A percentile compares a stretch with the other conserved stretches of the same genome.
Evolutionary conservation across 1,140 invertebrate genomes (phyloP).

Genomic region (Batillaria attramentaria): DNA sequence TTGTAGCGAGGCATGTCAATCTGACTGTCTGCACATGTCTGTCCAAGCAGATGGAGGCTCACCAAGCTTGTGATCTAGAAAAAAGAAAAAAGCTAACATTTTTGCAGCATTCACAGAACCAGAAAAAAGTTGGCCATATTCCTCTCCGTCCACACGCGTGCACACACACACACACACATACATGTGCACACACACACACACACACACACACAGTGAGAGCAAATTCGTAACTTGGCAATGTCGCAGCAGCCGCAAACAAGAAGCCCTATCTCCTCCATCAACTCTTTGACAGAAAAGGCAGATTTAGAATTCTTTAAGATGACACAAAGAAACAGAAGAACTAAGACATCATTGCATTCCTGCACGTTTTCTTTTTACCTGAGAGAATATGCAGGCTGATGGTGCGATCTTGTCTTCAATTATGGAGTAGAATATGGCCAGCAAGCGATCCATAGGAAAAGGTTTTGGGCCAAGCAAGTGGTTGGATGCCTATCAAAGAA

Average conservation of each 20-base stretch:
- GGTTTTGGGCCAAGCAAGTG: constrained; percentile 82
- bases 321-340: not conserved
- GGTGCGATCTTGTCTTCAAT: constrained; percentile 86
- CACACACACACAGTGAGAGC: too few relatives aligned
- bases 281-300: too few relatives aligned
- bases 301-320: too few relatives aligned
- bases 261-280: too few relatives aligned
- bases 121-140: too few relatives aligned
- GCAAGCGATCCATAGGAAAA: constrained; percentile 86
- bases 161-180: too few relatives aligned
- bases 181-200: too few relatives aligned
- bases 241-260: too few relatives aligned
- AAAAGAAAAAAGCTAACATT: constrained; percentile 20
- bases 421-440: constrained; percentile 94
- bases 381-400: constrained; percentile 81
- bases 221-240: too few relatives aligned
- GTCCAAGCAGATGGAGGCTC: constrained; percentile 69
- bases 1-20: constrained; percentile 73
- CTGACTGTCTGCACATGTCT: constrained; percentile 67
- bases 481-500: constrained; percentile 61
- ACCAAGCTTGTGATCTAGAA: constrained; percentile 72
- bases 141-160: too few relatives aligned
- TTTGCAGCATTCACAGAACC: not conserved
- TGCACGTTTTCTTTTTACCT: too few relatives aligned
- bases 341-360: too few relatives aligned